These are phyloP conservation scores for Gymnosoma rotundatum DNA, from an alignment of 2,888 invertebrate genomes.

Conservation along the genomic window DNA sequence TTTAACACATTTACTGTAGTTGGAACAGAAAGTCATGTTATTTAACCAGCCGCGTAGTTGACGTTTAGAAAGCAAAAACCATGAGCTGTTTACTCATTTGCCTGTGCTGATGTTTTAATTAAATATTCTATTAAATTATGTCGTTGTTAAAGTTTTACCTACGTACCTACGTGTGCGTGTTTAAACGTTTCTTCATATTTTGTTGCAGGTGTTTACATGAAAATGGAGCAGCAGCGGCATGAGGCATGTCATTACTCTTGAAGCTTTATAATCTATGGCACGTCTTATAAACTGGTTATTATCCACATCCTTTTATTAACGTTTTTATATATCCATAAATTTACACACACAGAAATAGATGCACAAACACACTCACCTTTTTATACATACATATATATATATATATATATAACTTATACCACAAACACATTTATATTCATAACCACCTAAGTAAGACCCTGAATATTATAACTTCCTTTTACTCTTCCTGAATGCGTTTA, in stretches of 20 bases:
- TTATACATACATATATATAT: no score
- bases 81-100: conserved; percentile 26
- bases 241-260: conserved; percentile 56
- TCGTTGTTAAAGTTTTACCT: conserved; percentile 11
- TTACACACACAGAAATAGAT: background rate
- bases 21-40: conserved; percentile 13
- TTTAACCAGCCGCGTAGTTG: conserved; percentile 16
- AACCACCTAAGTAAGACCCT: background rate
- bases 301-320: conserved; percentile 63
- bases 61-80: background rate
- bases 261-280: conserved; percentile 61
- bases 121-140: conserved; percentile 63
- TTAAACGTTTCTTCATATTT: conserved; percentile 37
- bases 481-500: conserved; percentile 58
- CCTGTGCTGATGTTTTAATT: conserved; percentile 48
- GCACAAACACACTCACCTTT: background rate
- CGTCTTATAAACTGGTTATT: conserved; percentile 64
- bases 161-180: conserved; percentile 20
- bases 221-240: background rate
- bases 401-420: background rate
- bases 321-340: conserved; percentile 3
- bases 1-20: background rate
- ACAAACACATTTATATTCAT: background rate
- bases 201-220: conserved; percentile 27
- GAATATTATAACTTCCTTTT: conserved; percentile 17